Conservation (phyloP, 2,113 vertebrate genomes). For the Beaufortia kweichowensis region DNA sequence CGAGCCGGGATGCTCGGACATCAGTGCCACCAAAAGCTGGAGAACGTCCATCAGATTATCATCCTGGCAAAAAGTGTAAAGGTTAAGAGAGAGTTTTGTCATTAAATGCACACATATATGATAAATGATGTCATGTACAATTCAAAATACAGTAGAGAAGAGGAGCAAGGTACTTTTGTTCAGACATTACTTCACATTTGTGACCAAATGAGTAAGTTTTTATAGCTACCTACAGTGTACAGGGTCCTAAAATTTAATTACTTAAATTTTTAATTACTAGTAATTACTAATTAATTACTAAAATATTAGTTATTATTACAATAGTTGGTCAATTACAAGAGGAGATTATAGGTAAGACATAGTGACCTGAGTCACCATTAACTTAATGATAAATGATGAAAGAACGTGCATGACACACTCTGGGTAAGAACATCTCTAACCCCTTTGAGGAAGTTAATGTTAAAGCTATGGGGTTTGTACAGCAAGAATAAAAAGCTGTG, state of each 20-base stretch:
- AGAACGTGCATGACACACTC: not conserved
- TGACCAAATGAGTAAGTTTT: no score
- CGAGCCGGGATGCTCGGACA: constrained; percentile 92
- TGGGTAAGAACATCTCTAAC: not conserved
- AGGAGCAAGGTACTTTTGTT: no score
- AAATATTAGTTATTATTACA: no score
- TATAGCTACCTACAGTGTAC: not conserved
- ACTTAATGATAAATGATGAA: not conserved
- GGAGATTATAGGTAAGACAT: no score
- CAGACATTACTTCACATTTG: not conserved
- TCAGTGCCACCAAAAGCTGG: constrained; percentile 93
- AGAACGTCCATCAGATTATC: constrained; percentile 98
- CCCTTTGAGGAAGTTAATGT: not conserved
- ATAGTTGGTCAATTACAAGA: no score
- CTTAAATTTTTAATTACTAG: no score
- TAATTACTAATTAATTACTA: no score
- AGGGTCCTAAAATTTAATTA: no score
- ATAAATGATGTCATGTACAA: not conserved
- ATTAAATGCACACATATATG: not conserved
- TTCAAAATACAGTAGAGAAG: not conserved
- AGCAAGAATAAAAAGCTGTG: not conserved
- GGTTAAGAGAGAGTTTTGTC: not conserved
- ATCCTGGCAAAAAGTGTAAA: constrained; percentile 74
- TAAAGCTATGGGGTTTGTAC: not conserved
- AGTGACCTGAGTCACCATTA: no score